Base-by-base conservation (phyloP, 2,888 invertebrate species). In the Synergus laeviventris region DNA sequence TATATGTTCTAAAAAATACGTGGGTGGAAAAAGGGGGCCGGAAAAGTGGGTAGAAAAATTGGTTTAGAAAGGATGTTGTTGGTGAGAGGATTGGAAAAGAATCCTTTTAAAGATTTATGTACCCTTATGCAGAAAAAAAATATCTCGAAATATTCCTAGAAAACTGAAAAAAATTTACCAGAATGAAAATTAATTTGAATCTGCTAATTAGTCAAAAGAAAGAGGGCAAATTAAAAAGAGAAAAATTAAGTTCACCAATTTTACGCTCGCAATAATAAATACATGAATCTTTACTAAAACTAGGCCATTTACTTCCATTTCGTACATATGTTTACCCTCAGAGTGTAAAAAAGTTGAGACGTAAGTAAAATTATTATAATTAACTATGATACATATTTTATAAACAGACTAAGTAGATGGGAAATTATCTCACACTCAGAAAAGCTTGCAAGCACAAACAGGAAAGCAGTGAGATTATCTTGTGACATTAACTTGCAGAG, bases 371-470 rank as follows among this genome's bases (percentile, higher is more conserved):
- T 49, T 49, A n/a, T 9, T 49, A 8, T 18, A 49, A 49, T 18
- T 49, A n/a, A n/a, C 0, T n/a, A 7, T 1, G 1, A 4, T 49
- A 49, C 49, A n/a, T 18, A n/a, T 49, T 31, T 5, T 31, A 31
- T 31, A 31, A 31, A 31, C 31, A 4, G 31, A 31, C 31, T 31
- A 31, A 31, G 31, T 56, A 4, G 56, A 56, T 21, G 12, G 56
- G 21, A 42, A 14, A 56, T 56, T 56, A 56, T 14, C 21, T 24
- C 12, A 1, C 56, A 21, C 56, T 56, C 21, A 8, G 21, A 56
- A 56, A 56, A 56, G 56, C 56, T 56, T 24, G 11, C 21, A 24
- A 56, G 56, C 11, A 56, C 56, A 56, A 56, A 56, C 21, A 56
- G 9, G 21, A 56, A 56, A 56, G 56, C 21, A 21, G 56, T 56